phyloP scores from a whole-genome alignment of 1,140 invertebrate genomes.

The Oryctes rhinoceros region DNA sequence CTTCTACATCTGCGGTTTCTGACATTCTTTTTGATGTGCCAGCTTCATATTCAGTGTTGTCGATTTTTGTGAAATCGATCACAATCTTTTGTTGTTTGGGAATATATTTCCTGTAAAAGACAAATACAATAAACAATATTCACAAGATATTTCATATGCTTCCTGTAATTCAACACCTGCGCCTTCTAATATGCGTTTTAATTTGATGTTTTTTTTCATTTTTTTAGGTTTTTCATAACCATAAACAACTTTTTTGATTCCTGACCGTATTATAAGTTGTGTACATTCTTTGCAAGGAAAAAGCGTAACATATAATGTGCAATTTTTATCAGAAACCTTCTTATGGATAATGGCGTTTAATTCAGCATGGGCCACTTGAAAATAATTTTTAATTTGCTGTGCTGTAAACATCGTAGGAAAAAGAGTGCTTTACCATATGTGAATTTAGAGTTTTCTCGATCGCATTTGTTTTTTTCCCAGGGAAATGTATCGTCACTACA shows the following conservation, averaged over 20 bases:
- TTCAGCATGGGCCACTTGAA: no score
- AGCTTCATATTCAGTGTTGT: no score
- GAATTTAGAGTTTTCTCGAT: constrained; percentile 69
- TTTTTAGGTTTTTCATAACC: constrained; percentile 83
- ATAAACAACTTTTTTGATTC: constrained; percentile 83
- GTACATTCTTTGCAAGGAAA: constrained; percentile 98
- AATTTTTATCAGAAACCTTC: constrained; percentile 79
- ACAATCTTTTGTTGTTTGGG: no score
- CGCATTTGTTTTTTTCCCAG: constrained; percentile 74
- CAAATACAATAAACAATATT: no score
- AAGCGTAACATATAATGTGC: constrained; percentile 84
- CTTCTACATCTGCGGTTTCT: no score
- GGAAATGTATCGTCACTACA: constrained; percentile 90
- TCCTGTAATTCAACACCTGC: constrained; percentile 68
- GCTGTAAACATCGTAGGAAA: no score
- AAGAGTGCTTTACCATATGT: constrained; percentile 74
- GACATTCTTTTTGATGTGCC: no score
- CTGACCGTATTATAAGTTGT: constrained; percentile 96
- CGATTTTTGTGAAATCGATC: no score
- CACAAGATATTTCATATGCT: no score
- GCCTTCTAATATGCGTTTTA: constrained; percentile 82
- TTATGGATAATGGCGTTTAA: constrained; percentile 87
- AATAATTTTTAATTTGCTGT: no score
- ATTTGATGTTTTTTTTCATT: constrained; percentile 75
- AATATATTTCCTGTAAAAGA: no score